These are phyloP conservation scores for Tineola bisselliella DNA, from an alignment of 2,888 invertebrate genomes.

Conservation along the genomic window DNA sequence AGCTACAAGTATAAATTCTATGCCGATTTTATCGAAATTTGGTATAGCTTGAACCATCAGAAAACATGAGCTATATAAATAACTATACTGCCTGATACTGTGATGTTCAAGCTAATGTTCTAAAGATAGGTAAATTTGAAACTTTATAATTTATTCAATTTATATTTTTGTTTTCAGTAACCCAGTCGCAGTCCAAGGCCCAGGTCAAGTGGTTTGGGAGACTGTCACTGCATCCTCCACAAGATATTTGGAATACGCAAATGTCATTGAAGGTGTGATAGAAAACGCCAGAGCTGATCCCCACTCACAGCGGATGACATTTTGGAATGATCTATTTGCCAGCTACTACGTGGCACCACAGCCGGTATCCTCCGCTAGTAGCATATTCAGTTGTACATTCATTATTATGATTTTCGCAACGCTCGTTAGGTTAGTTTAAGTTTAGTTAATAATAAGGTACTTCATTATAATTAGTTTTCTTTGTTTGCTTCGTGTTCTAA, in stretches of 20 bases:
- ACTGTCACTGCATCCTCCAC: constrained; percentile 21
- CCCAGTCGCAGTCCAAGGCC: background rate
- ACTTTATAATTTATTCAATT: no score
- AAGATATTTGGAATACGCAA: constrained; percentile 26
- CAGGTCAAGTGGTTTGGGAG: constrained; percentile 21
- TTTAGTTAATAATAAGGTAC: no score
- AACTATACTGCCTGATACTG: no score
- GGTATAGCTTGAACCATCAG: no score
- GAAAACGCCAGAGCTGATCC: constrained; percentile 29
- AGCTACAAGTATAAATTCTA: no score
- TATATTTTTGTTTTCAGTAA: background rate
- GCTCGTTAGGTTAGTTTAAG: background rate
- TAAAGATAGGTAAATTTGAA: no score
- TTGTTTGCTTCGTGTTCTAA: no score
- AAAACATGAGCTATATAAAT: no score
- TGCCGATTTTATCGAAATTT: no score
- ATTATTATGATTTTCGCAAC: constrained; percentile 18
- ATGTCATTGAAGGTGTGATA: constrained; percentile 14
- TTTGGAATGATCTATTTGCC: constrained; percentile 31
- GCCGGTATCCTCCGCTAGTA: constrained; percentile 23
- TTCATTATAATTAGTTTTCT: no score
- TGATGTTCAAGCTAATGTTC: no score
- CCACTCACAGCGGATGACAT: constrained; percentile 27
- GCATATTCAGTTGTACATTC: constrained; percentile 20
- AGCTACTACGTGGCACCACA: constrained; percentile 30